phyloP scores from a whole-genome alignment of 2,113 vertebrate species.

The Phoenicopterus ruber region DNA sequence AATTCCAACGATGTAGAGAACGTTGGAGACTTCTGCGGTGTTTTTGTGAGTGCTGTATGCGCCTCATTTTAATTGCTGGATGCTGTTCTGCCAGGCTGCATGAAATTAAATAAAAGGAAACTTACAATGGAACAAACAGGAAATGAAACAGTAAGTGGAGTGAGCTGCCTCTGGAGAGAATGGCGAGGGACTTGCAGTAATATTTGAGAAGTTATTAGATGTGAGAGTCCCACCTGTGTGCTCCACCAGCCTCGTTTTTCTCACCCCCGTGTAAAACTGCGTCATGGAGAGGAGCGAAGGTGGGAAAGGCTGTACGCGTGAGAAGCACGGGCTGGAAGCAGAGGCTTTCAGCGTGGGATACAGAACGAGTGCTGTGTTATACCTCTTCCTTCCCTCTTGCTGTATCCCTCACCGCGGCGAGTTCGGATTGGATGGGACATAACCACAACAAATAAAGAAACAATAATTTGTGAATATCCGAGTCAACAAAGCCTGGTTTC shows the following conservation, averaged over 20 bases:
- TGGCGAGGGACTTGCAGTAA: not conserved
- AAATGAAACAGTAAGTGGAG: constrained; percentile 31
- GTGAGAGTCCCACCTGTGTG: constrained; percentile 16
- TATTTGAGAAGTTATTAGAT: constrained; percentile 35
- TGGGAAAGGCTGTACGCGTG: not conserved
- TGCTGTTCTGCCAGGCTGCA: constrained; percentile 11
- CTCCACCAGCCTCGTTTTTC: constrained; percentile 18
- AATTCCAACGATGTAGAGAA: not conserved
- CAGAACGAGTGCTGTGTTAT: not conserved
- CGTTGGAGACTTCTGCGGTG: not conserved
- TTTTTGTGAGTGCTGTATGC: not conserved
- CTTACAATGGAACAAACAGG: constrained; percentile 9
- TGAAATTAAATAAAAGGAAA: constrained; percentile 33
- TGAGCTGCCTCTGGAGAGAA: constrained; percentile 17
- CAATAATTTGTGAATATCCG: not conserved
- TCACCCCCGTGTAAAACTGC: not conserved
- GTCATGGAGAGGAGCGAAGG: not conserved
- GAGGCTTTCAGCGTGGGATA: not conserved
- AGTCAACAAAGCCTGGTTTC: not conserved
- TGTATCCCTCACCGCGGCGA: accelerated
- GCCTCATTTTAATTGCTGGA: constrained; percentile 26
- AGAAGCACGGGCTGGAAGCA: not conserved
- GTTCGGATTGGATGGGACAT: not conserved
- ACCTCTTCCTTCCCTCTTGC: not conserved
- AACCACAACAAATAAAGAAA: not conserved